Conservation (phyloP, 2,888 invertebrate species). For the Ornithoptera priamus region DNA sequence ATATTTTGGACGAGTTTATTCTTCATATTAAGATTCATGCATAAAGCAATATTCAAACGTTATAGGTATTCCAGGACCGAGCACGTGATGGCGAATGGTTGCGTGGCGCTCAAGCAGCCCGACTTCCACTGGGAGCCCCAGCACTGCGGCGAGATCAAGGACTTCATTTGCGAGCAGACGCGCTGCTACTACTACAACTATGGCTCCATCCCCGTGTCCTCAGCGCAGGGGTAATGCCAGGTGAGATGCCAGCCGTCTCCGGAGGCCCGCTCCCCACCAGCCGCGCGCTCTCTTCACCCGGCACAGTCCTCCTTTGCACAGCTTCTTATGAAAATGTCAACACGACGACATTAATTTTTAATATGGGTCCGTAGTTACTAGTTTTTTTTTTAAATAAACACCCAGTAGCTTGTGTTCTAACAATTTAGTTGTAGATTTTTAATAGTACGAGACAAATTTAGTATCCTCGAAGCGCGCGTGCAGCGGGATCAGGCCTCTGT, state of each 20-base stretch:
- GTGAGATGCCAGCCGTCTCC: conserved; percentile 84
- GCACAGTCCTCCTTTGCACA: conserved; percentile 34
- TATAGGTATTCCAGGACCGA: conserved; percentile 79
- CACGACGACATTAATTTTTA: conserved; percentile 48
- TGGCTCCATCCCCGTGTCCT: conserved; percentile 93
- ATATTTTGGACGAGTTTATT: neutral
- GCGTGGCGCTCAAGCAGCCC: conserved; percentile 88
- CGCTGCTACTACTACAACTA: conserved; percentile 95
- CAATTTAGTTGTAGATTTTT: conserved; percentile 44
- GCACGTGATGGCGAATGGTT: conserved; percentile 83
- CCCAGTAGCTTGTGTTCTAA: conserved; percentile 61
- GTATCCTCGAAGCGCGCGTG: conserved; percentile 61
- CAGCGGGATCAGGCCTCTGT: conserved; percentile 76
- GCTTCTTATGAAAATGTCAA: conserved; percentile 44
- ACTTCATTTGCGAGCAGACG: conserved; percentile 94
- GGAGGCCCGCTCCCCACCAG: conserved; percentile 75
- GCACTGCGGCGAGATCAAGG: conserved; percentile 90
- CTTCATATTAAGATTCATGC: conserved; percentile 32
- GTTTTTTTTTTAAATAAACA: conserved; percentile 32
- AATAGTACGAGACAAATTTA: conserved; percentile 36
- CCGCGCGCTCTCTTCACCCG: conserved; percentile 58
- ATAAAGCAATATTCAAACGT: conserved; percentile 48
- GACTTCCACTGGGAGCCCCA: conserved; percentile 90
- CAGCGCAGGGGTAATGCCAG: conserved; percentile 94
- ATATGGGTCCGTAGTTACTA: conserved; percentile 33